Evolutionary conservation across 2,888 invertebrate species (phyloP), one percentile per base, ranked within the genome.

Genomic region (Drosophila picticornis): DNA sequence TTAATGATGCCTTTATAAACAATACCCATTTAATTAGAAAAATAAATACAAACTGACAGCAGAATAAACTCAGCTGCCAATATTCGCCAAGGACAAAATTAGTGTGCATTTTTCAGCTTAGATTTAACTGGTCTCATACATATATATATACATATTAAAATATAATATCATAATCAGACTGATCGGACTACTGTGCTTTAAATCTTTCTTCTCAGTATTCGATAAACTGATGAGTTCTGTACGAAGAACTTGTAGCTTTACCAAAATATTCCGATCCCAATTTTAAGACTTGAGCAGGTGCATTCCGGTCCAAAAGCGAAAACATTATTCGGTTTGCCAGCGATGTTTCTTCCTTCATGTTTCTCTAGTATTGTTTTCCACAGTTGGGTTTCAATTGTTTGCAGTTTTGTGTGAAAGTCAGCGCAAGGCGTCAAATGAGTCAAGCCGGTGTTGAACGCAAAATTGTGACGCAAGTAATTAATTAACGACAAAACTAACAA

Each of bases 401-500:
- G 59, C 75, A 66, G 65, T 72, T 70, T 67, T 82, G 77, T 75
- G 84, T 72, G 83, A 84, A 83, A 81, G 81, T 75, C 87, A 67
- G 58, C 61, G 60, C 59, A 66, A 55, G 69, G 38, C 50, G 55
- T 59, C 36, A 72, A 63, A 53, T 65, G 68, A 65, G 50, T 66
- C 71, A 68, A 79, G 22, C 53, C 70, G 48, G 48, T 72, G 72
- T 72, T 68, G 68, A 72, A 50, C 64, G 64, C 77, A 55, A 81
- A 84, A 68, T 84, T 87, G 88, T 85, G 84, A 88, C 64, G 81
- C 85, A 80, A 88, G 72, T 88, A 85, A 88, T 88, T 85, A 84
- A 83, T 84, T 84, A 83, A 84, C 84, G 77, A 86, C 80, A 72
- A 67, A 72, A 59, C 55, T 60, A 71, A 66, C 63, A 67, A 73